Percentiles rank a stretch among this genome's conserved stretches.
Evolutionary conservation across 2,888 invertebrate species (phyloP).

Genomic region (Neoaliturus tenellus): DNA sequence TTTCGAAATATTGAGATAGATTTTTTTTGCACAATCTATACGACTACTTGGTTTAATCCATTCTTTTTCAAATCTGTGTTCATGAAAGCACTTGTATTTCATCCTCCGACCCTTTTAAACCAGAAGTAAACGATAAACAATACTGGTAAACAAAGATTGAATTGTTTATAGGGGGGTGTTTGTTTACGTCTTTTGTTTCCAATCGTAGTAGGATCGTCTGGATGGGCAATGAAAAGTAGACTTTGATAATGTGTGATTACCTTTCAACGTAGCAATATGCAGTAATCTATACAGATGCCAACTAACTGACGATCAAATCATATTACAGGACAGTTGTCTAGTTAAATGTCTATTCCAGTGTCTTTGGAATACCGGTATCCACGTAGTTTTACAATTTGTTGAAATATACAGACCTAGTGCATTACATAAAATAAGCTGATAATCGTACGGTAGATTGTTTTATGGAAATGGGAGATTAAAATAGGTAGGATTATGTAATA

Average conservation of each 20-base stretch:
- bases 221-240: neutral
- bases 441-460: too few species aligned
- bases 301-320: neutral
- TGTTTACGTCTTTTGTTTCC: neutral
- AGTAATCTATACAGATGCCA: neutral
- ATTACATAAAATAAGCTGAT: too few species aligned
- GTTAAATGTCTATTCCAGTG: neutral
- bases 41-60: neutral
- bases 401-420: too few species aligned
- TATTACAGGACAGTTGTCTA: neutral
- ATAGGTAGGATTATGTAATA: too few species aligned
- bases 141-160: neutral
- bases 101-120: neutral
- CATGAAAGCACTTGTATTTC: neutral
- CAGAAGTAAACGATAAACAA: constrained; percentile 30
- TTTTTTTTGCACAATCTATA: neutral
- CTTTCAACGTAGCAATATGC: neutral
- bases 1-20: neutral
- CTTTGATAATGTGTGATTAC: neutral
- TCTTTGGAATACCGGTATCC: neutral
- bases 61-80: neutral
- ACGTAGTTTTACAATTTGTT: too few species aligned
- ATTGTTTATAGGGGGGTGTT: neutral
- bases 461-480: too few species aligned
- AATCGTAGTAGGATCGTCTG: neutral